Conservation (phyloP, 2,888 invertebrate species). For the Apoderus coryli region DNA sequence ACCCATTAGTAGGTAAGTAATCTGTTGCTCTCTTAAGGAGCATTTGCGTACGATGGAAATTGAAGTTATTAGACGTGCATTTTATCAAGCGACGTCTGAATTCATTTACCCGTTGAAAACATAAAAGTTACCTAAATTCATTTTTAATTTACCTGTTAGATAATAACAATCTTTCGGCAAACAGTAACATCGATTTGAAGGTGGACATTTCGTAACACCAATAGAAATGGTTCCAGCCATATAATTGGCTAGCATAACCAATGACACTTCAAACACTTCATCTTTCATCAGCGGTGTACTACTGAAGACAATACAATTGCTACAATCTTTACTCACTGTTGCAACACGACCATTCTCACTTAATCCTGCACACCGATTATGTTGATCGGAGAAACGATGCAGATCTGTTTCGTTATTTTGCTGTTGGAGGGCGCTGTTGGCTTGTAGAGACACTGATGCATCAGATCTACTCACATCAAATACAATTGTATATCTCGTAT, state of each 20-base stretch:
- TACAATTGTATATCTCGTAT: too few species aligned
- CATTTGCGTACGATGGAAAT: too few species aligned
- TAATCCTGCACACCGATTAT: conserved; percentile 54
- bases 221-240: conserved; percentile 59
- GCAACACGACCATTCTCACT: conserved; percentile 43
- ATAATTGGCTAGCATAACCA: conserved; percentile 44
- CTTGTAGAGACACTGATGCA: conserved; percentile 30
- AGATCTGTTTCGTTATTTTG: conserved; percentile 28
- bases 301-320: conserved; percentile 48
- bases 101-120: too few species aligned
- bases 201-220: conserved; percentile 55
- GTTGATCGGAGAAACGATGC: conserved; percentile 43
- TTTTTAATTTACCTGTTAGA: conserved; percentile 39
- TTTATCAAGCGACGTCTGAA: too few species aligned
- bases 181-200: conserved; percentile 43
- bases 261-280: conserved; percentile 66
- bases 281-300: conserved; percentile 55
- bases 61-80: too few species aligned
- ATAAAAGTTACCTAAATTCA: too few species aligned
- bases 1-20: too few species aligned
- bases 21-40: too few species aligned
- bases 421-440: conserved; percentile 24
- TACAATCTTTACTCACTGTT: conserved; percentile 38
- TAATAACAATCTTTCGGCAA: conserved; percentile 58
- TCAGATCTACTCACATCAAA: too few species aligned